Conservation (phyloP, 2,113 vertebrate species). For the Ifrita kowaldi region DNA sequence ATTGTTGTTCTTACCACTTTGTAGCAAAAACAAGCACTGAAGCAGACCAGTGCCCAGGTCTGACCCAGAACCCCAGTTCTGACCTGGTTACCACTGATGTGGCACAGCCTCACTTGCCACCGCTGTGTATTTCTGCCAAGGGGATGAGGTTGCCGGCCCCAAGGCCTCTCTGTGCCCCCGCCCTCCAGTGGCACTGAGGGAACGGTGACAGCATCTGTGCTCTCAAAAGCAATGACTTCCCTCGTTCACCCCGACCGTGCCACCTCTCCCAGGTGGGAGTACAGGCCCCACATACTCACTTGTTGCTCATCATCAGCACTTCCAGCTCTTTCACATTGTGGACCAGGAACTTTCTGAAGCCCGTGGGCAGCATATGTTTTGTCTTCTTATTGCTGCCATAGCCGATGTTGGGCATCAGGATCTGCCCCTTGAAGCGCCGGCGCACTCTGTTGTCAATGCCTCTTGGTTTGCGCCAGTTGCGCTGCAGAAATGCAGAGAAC, state of each 20-base stretch:
- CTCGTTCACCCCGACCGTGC: accelerated
- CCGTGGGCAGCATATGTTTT: constrained; percentile 93
- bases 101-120: accelerated
- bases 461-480: constrained; percentile 96
- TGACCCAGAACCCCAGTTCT: accelerated
- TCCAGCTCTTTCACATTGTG: constrained; percentile 96
- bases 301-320: constrained; percentile 98
- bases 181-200: not conserved
- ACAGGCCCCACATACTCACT: constrained; percentile 71
- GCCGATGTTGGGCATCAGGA: constrained; percentile 98
- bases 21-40: not conserved
- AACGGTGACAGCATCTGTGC: accelerated
- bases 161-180: accelerated
- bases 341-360: constrained; percentile 95
- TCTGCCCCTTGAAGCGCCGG: constrained; percentile 96
- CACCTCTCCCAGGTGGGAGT: not conserved
- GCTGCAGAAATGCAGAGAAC: not conserved
- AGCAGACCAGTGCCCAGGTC: accelerated
- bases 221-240: not conserved
- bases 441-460: constrained; percentile 97
- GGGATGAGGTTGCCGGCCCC: accelerated
- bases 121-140: accelerated
- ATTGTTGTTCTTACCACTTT: accelerated
- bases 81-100: accelerated
- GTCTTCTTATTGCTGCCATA: constrained; percentile 98